Base-by-base conservation (phyloP, 1,140 invertebrate species). In the Melitaea cinxia region DNA sequence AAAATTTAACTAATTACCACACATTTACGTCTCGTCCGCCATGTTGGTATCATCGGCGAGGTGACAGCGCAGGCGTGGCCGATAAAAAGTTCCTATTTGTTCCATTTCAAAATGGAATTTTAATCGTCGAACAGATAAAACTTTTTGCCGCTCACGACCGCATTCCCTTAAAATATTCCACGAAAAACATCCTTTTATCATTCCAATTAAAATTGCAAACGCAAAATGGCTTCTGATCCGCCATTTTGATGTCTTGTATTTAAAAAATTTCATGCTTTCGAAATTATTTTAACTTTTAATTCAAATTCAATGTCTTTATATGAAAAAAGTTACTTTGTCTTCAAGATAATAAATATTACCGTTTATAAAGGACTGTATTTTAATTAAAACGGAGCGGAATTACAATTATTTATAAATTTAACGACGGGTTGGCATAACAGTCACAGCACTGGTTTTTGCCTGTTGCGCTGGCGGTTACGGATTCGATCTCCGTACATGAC, bases 121-220 rank as follows among this genome's bases (percentile, higher is more conserved):
- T 88, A 88, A 90, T 86, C 80, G 82, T 57, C 63, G 62, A 28
- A 54, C 60, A 72, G 82, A 89, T 86, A 86, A 81, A 82, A 78
- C 69, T 83, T 85, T 84, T 85, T 83, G 73, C 72, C 58, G 49
- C 72, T 55, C 64, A 65, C 70, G 63, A 73, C 73, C 64, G 64
- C 68, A 74, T 75, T 72, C 72, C 71, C 56, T 63, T 73, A 58
- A 77, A 81, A 81, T 79, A 83, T 86, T 81, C 79, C 77, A 72
- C 77, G 78, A 83, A 85, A 81, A 82, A 73, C 60, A 58, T 63
- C 65, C 80, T 70, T 78, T 83, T 80, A 79, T 79, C 79, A 74
- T 78, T 70, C 83, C 83, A 88, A 88, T 89, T 89, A 89, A 89
- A 80, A 89, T 88, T 88, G 77, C 76, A 50, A 78, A 81, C 79